Conservation (phyloP, 2,888 invertebrate genomes). For the Cryptosula pallasiana region DNA sequence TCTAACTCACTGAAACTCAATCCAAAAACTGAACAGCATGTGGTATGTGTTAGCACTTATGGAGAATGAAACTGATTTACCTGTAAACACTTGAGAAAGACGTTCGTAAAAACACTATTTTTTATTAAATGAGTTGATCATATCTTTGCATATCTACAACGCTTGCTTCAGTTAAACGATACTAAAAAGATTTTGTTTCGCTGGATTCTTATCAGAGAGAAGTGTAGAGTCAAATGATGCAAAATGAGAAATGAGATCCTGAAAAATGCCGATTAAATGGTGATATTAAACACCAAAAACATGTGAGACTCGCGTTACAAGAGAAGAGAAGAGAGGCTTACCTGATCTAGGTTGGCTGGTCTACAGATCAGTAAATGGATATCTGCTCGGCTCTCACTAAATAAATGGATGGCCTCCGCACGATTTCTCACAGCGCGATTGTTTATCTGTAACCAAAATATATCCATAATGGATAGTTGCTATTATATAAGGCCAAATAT, state of each 20-base stretch:
- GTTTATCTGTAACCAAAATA: slow-evolving; percentile 46
- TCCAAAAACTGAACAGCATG: slow-evolving; percentile 11
- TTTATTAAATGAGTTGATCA: not conserved
- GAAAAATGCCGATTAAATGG: not conserved
- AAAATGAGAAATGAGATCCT: not conserved
- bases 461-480: not conserved
- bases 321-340: not conserved
- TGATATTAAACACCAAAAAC: not conserved
- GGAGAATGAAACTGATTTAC: not conserved
- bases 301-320: not conserved
- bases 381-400: slow-evolving; percentile 45
- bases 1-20: not conserved
- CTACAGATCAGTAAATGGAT: slow-evolving; percentile 51
- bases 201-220: not conserved
- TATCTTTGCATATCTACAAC: too few relatives aligned
- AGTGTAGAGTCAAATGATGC: not conserved
- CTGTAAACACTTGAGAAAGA: not conserved
- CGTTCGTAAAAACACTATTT: not conserved
- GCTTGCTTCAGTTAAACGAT: not conserved
- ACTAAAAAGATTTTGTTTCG: not conserved
- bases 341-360: slow-evolving; percentile 38
- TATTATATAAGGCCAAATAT: not conserved
- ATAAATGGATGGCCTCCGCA: slow-evolving; percentile 52
- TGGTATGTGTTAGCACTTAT: not conserved
- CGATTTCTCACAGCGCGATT: slow-evolving; percentile 51